A percentile compares a stretch with the other conserved stretches of the same genome.
Conservation (phyloP, 2,797 vertebrate species). For the Anomalospiza imberbis region DNA sequence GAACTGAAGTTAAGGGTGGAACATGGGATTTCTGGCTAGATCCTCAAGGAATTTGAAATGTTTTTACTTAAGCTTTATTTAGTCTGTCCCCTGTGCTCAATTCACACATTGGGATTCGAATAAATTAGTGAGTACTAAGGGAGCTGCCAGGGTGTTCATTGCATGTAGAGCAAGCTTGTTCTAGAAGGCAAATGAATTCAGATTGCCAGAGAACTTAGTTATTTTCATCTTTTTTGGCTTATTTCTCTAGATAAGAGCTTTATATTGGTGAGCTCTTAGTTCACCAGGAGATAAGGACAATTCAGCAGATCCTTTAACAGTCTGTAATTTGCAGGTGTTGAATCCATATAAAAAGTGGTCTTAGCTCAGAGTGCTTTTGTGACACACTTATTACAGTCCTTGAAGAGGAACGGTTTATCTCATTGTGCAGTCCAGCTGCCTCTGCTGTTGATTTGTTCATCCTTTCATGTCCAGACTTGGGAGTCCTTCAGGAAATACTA, state of each 20-base stretch:
- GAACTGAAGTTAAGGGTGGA: neutral
- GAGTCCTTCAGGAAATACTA: neutral
- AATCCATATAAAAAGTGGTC: neutral
- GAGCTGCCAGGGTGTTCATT: neutral
- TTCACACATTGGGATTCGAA: neutral
- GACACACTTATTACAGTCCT: neutral
- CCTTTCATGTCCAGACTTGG: neutral
- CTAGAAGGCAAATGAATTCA: neutral
- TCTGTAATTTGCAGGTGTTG: neutral
- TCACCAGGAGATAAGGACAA: neutral
- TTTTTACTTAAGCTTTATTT: conserved; percentile 7
- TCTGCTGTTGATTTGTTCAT: neutral
- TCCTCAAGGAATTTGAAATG: neutral
- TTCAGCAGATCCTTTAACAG: neutral
- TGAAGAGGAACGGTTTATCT: neutral
- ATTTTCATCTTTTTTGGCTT: neutral
- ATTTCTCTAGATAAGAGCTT: neutral
- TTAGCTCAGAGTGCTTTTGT: neutral
- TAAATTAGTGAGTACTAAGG: neutral
- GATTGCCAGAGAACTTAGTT: neutral
- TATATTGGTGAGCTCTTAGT: neutral
- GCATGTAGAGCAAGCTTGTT: neutral
- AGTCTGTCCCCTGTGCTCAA: neutral
- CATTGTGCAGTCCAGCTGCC: neutral
- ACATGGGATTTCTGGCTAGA: neutral